Conservation (phyloP, 1,140 invertebrate species). For the Batillaria attramentaria region DNA sequence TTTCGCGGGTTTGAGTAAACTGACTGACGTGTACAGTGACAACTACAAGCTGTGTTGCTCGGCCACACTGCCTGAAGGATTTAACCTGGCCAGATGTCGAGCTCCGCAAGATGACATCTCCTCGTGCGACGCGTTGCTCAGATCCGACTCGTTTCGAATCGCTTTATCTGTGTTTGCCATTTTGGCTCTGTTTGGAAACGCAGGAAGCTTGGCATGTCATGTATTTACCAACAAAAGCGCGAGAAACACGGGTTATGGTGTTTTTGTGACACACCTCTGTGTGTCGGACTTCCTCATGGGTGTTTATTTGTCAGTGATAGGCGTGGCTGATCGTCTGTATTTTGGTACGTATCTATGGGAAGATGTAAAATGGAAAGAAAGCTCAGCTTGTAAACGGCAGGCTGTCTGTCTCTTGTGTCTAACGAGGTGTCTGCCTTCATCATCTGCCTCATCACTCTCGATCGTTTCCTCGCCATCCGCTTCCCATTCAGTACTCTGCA, state of each 20-base stretch:
- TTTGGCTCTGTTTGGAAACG: too few species aligned
- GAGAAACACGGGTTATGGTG: background rate
- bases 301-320: background rate
- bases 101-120: too few species aligned
- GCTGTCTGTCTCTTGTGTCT: slow-evolving; percentile 1
- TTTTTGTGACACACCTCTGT: background rate
- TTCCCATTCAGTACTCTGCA: background rate
- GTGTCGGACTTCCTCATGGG: background rate
- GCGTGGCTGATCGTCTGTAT: background rate
- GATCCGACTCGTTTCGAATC: too few species aligned
- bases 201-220: too few species aligned
- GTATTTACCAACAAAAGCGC: too few species aligned
- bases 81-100: too few species aligned
- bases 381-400: background rate
- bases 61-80: too few species aligned
- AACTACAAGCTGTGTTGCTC: too few species aligned
- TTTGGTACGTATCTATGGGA: background rate
- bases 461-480: background rate
- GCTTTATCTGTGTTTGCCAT: too few species aligned
- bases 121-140: too few species aligned
- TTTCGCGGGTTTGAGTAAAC: too few species aligned
- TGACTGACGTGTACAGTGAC: too few species aligned
- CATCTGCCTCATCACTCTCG: slow-evolving; percentile 10
- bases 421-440: slow-evolving; percentile 5
- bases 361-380: background rate